Evolutionary conservation across 2,888 invertebrate species (phyloP).

Genomic region (Rhodophaea formosa): DNA sequence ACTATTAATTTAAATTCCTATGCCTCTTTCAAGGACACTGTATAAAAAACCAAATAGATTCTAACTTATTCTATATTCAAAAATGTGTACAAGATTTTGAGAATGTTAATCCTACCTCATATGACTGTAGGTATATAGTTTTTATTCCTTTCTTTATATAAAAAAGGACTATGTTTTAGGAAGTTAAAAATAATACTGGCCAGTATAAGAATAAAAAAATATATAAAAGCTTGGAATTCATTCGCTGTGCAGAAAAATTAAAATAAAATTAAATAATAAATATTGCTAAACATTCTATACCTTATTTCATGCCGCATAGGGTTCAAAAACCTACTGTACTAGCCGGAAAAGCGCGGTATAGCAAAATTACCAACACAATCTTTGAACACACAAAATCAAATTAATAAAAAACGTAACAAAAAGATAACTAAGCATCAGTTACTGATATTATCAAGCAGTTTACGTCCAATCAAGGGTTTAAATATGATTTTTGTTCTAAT

Average conservation of each 20-base stretch:
- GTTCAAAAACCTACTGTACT: constrained; percentile 11
- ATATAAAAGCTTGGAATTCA: background rate
- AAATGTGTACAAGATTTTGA: background rate
- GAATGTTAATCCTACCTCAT: too few species aligned
- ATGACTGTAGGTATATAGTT: too few species aligned
- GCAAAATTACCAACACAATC: constrained; percentile 11
- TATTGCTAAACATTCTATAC: constrained; percentile 4
- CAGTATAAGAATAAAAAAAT: background rate
- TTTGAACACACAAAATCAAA: constrained; percentile 15
- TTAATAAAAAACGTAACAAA: constrained; percentile 17
- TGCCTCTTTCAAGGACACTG: constrained; percentile 6
- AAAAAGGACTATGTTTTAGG: background rate
- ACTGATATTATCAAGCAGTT: constrained; percentile 61
- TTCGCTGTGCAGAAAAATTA: background rate
- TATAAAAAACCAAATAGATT: constrained; percentile 6
- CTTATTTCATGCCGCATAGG: constrained; percentile 10
- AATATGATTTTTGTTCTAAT: constrained; percentile 65
- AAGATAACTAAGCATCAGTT: constrained; percentile 28
- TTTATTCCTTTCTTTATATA: background rate
- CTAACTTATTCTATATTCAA: background rate
- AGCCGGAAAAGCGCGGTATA: constrained; percentile 17
- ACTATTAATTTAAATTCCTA: constrained; percentile 15
- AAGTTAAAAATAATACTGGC: background rate
- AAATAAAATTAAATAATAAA: constrained; percentile 4
- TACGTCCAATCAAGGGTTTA: constrained; percentile 74